Evolutionary conservation across 2,797 vertebrate species (phyloP), one percentile per base, ranked within the genome.

Genomic region (Diceros bicornis): DNA sequence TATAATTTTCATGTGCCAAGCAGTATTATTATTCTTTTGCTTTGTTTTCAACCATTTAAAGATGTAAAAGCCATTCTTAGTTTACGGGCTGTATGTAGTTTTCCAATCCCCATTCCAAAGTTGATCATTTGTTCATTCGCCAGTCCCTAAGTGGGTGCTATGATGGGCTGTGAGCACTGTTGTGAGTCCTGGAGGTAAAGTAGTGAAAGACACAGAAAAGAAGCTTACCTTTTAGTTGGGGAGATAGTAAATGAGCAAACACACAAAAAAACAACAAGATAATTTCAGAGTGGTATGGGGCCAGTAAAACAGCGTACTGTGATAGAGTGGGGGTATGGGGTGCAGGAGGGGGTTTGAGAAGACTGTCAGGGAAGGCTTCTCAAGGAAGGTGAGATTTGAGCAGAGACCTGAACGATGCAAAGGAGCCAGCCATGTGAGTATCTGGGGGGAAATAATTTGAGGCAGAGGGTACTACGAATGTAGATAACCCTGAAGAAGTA

Each of bases 41-140:
- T 96, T 89, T 71, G 4, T 69, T 68, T 96, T 90, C 88, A 79
- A 17, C 17, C 34, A 23, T 59, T 68, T 37, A 71, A 50, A 71
- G 68, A 81, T 16, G 21, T 59, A 14, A 81, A 83, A 72, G 69
- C 34, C n/a, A 6, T 74, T 66, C 44, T 47, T 83, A 78, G 64
- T 9, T 47, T 13, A 17, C 23, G 52, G 81, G 17, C 34, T 44
- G 1, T 69, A 20, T 21, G 32, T 13, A 77, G 71, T 59, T 91
- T 55, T 41, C 52, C 7, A 18, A 4, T 57, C 23, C 27, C 64
- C 81, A 32, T 21, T 82, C 52, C 18, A 1, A 50, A 34, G 32
- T 25, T 18, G 7, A 13, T 62, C 17, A 3, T 47, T 57, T 20
- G 20, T 87, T 74, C 52, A 50, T 78, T 47, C 29, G 32, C 14